Conservation (phyloP, 2,888 invertebrate species). For the Panopea generosa region DNA sequence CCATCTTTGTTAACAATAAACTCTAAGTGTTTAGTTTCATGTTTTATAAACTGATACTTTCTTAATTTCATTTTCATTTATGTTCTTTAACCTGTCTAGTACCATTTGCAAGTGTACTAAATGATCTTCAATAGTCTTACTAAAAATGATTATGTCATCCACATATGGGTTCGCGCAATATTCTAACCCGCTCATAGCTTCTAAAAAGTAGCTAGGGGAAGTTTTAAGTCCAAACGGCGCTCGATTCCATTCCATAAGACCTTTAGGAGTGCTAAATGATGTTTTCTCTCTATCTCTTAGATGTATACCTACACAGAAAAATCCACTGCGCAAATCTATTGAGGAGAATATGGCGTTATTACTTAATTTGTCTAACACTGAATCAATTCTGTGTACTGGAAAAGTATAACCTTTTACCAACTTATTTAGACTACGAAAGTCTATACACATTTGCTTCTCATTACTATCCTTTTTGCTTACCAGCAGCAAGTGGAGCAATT, state of each 20-base stretch:
- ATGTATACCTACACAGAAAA: not conserved
- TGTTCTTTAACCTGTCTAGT: slow-evolving; percentile 4
- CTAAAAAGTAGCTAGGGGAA: slow-evolving; percentile 10
- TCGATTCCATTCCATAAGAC: not conserved
- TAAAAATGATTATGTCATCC: slow-evolving; percentile 11
- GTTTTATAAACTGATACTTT: slow-evolving; percentile 6
- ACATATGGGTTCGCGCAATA: slow-evolving; percentile 3
- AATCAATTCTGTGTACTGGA: not conserved
- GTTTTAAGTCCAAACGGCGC: slow-evolving; percentile 2
- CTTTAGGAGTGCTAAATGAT: slow-evolving; percentile 1
- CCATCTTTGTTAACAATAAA: slow-evolving; percentile 3
- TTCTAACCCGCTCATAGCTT: slow-evolving; percentile 12
- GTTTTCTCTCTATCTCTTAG: not conserved
- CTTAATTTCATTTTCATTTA: slow-evolving; percentile 10
- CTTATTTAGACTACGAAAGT: slow-evolving; percentile 9
- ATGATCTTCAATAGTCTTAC: slow-evolving; percentile 8
- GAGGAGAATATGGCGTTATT: not conserved
- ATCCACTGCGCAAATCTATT: slow-evolving; percentile 10
- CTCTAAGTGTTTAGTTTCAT: slow-evolving; percentile 2
- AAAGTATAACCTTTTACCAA: not conserved
- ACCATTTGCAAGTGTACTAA: slow-evolving; percentile 5
- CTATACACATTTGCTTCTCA: slow-evolving; percentile 4
- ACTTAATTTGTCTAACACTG: slow-evolving; percentile 2
- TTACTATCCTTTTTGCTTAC: too few relatives aligned
- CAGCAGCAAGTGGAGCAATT: too few relatives aligned